Percentiles rank a stretch among this genome's conserved stretches.
These are phyloP conservation scores for Diarsia dahlii DNA, from an alignment of 2,888 invertebrate species.

Conservation along the genomic window DNA sequence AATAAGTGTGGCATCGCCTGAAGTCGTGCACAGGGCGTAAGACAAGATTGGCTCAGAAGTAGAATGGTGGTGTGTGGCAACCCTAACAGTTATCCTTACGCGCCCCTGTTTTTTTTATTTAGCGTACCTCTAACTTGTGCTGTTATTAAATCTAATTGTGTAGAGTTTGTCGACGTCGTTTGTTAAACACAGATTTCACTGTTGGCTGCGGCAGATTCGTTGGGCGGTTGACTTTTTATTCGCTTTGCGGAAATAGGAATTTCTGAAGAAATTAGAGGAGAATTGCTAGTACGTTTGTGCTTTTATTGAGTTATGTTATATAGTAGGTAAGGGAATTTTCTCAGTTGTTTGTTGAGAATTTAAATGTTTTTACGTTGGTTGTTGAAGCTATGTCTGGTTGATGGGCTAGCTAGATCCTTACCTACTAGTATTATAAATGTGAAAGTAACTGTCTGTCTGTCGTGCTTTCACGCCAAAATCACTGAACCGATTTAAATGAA, in stretches of 20 bases:
- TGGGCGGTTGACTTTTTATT: constrained; percentile 26
- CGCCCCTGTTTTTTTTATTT: constrained; percentile 43
- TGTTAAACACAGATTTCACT: constrained; percentile 53
- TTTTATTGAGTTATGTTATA: constrained; percentile 7
- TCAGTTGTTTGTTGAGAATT: not conserved
- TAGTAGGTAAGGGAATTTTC: not conserved
- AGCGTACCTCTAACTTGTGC: constrained; percentile 24
- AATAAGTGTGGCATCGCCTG: not conserved
- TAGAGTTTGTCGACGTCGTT: constrained; percentile 49
- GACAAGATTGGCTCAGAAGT: not conserved
- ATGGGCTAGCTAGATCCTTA: no score
- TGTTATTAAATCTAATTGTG: constrained; percentile 56
- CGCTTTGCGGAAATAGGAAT: constrained; percentile 31
- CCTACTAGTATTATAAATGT: no score
- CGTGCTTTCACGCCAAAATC: no score
- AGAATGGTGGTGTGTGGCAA: not conserved
- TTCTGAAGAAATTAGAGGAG: constrained; percentile 27
- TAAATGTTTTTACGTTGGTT: not conserved
- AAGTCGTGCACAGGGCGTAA: not conserved
- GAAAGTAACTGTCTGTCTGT: no score
- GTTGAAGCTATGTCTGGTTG: not conserved
- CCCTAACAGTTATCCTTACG: not conserved
- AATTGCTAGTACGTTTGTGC: not conserved
- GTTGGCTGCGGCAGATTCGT: constrained; percentile 38
- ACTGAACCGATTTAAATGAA: no score